Evolutionary conservation across 2,888 invertebrate genomes (phyloP).

Genomic region (Neoitamus cyanurus): DNA sequence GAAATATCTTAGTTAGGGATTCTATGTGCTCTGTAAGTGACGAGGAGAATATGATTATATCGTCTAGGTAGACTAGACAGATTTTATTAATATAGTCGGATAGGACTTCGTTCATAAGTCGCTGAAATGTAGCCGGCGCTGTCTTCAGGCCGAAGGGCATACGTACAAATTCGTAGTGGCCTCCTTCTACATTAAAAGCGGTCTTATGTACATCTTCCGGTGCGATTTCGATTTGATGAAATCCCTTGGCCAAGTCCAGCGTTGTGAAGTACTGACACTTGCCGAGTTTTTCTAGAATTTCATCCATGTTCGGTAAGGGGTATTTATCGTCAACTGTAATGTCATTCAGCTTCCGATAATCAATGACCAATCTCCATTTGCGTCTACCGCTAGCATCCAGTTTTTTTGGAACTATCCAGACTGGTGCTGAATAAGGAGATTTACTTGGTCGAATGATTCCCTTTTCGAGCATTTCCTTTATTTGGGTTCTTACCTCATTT

Average conservation of each 20-base stretch:
- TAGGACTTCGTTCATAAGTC: constrained; percentile 51
- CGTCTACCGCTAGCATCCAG: no score
- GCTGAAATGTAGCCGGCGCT: constrained; percentile 48
- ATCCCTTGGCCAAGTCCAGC: constrained; percentile 34
- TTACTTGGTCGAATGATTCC: constrained; percentile 36
- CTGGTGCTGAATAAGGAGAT: constrained; percentile 41
- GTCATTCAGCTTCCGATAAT: constrained; percentile 32
- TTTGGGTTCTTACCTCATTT: constrained; percentile 4
- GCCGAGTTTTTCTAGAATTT: constrained; percentile 47
- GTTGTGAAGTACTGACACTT: constrained; percentile 47
- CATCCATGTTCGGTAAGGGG: constrained; percentile 45
- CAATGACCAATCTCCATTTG: constrained; percentile 40
- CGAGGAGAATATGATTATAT: constrained; percentile 50
- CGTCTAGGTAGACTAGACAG: constrained; percentile 50
- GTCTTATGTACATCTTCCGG: constrained; percentile 31
- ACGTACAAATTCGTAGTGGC: constrained; percentile 42
- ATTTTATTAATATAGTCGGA: constrained; percentile 48
- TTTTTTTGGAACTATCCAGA: constrained; percentile 48
- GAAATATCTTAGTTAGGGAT: constrained; percentile 45
- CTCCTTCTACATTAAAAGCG: constrained; percentile 40
- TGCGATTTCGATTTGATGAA: not conserved
- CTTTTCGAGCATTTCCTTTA: constrained; percentile 55
- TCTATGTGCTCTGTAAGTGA: constrained; percentile 48
- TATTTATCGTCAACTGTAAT: constrained; percentile 47
- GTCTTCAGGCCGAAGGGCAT: constrained; percentile 50